Base-by-base conservation (phyloP, 1,140 invertebrate species). In the Bombus fervidus region DNA sequence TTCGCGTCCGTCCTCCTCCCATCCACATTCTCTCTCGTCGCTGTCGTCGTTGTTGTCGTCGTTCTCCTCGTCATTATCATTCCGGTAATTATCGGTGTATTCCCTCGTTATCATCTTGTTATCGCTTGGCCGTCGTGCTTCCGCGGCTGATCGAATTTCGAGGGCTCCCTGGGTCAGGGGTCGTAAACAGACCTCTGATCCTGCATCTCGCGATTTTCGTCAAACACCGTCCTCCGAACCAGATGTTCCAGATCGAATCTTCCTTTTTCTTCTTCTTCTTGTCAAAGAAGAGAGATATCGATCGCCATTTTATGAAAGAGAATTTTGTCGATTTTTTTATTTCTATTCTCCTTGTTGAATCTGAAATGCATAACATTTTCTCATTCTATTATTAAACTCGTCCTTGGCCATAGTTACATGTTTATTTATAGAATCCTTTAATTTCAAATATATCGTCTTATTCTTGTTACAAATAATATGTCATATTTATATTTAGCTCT, bases 41-140 rank as follows among this genome's bases (percentile, higher is more conserved):
- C 47, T 53, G 66, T 74, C 74, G 73, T 37, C 72, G 64, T 81
- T 85, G 80, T 75, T 68, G 74, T 88, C 86, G 83, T 91, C 87
- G 86, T 85, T 77, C 85, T 86, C 82, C 88, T 93, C 88, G 91
- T 94, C 94, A 94, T 95, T 94, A 95, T 95, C 92, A 95, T 94
- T 93, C 89, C 89, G 86, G 91, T 94, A 94, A 94, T 94, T 94
- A 94, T 92, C 93, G 86, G 90, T 92, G 86, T 93, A 93, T 93
- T 93, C 92, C 90, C 88, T 91, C 90, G 92, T 93, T 95, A 94
- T 94, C 94, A 92, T 93, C 91, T 93, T 91, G 91, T 93, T 94
- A 94, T 94, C 93, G 85, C 86, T 84, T 81, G 83, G 53, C 76
- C 80, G 85, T 94, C 92, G 87, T 86, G 66, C 83, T 87, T 91